Evolutionary conservation across 2,888 invertebrate species (phyloP), one percentile per base, ranked within the genome.

Genomic region (Chymomyza fuscimana): DNA sequence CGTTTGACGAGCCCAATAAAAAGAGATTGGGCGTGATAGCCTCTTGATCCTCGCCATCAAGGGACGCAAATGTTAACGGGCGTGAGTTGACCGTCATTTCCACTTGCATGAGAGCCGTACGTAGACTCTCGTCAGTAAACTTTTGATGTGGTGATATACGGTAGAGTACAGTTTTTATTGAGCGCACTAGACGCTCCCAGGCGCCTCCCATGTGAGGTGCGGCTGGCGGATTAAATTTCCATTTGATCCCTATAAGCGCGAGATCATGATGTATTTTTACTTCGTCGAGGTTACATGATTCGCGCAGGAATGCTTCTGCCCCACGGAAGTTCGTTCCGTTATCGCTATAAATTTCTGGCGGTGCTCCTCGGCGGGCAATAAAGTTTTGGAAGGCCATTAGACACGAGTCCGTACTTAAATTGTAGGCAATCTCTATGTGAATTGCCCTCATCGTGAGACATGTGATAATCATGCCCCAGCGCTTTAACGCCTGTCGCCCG

Each of bases 391-490:
- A 52, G 4, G 51, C 65, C 67, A 77, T 65, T 5, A 76, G 52
- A 32, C 77, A 78, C 2, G 76, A 74, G 29, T 77, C 72, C 2
- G 75, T 66, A 9, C 76, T 77, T 1, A 78, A 36, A 54, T 69
- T 70, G n/a, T 67, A 64, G 7, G 76, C 75, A 16, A 78, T 12
- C 63, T 78, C 78, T 0, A 80, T 66, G 12, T 80, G 80, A 0
- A 79, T 64, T 0, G 73, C 76, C 1, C 77, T 71, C 7, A 76
- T 65, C 1, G 79, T 78, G 1, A 81, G 59, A 63, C 77, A 79
- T 0, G 77, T 80, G 7, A 80, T 76, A 15, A 77, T 16, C 5
- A 75, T 75, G 9, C 74, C 74, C 77, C 73, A 79, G 46, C 70
- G 70, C 46, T 80, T 80, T 63, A 76, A 70, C 32, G 67, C 64